These are phyloP conservation scores for Melanerpes formicivorus DNA, from an alignment of 2,113 vertebrate species.

Conservation along the genomic window DNA sequence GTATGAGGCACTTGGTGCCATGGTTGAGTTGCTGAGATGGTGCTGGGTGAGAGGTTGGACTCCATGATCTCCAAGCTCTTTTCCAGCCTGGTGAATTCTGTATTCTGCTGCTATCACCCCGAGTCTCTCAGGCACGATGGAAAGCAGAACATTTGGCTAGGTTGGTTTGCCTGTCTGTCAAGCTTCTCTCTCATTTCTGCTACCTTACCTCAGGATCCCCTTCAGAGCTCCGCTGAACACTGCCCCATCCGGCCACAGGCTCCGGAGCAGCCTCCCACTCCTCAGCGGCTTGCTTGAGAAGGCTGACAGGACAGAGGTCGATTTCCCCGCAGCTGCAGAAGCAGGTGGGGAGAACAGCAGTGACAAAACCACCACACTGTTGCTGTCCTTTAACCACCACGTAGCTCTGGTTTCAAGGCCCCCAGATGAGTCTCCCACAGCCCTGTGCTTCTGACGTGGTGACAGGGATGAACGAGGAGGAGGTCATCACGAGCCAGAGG, in stretches of 20 bases:
- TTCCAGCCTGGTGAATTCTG: too few relatives aligned
- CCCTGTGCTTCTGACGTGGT: fast-evolving
- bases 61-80: too few relatives aligned
- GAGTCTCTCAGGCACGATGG: fast-evolving
- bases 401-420: neutral
- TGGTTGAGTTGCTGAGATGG: too few relatives aligned
- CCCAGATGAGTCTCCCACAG: fast-evolving
- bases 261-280: slow-evolving; percentile 95
- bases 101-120: neutral
- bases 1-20: too few relatives aligned
- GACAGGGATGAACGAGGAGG: too few relatives aligned
- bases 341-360: neutral
- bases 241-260: slow-evolving; percentile 95
- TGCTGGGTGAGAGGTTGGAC: too few relatives aligned
- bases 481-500: neutral
- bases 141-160: neutral
- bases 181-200: neutral
- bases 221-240: slow-evolving; percentile 85
- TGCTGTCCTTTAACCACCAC: neutral
- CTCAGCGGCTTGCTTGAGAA: slow-evolving; percentile 81
- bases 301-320: slow-evolving; percentile 90
- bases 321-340: slow-evolving; percentile 89
- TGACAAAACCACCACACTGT: neutral
- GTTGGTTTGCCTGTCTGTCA: neutral
- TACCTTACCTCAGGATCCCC: slow-evolving; percentile 84